Evolutionary conservation across 1,140 invertebrate genomes (phyloP).

Genomic region (Drosophila malerkotliana): DNA sequence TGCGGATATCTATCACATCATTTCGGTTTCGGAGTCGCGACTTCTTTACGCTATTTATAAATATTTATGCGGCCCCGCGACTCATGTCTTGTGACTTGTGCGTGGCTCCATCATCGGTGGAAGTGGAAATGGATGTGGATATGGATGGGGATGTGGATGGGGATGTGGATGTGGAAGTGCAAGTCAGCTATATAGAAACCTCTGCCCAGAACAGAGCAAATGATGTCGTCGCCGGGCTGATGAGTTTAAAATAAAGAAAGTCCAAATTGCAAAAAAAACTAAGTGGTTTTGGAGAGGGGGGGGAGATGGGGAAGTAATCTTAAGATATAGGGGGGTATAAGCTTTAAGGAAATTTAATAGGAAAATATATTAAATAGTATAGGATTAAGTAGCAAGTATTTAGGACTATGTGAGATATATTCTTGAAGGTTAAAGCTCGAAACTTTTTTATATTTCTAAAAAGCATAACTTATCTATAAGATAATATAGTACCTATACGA

Average conservation of each 20-base stretch:
- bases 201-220: slow-evolving; percentile 44
- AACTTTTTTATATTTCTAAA: too few species aligned
- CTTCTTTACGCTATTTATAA: slow-evolving; percentile 68
- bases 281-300: background rate
- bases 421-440: too few species aligned
- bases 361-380: background rate
- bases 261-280: slow-evolving; percentile 56
- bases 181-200: background rate
- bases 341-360: background rate
- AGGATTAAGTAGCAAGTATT: too few species aligned
- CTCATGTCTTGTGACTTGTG: slow-evolving; percentile 1
- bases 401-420: too few species aligned
- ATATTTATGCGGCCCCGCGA: slow-evolving; percentile 65
- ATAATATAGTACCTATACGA: too few species aligned
- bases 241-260: slow-evolving; percentile 77
- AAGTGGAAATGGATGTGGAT: background rate
- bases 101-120: slow-evolving; percentile 17
- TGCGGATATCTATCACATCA: slow-evolving; percentile 56
- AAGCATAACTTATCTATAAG: too few species aligned
- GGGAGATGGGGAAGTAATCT: too few species aligned
- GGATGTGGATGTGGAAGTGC: slow-evolving; percentile 5
- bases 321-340: background rate
- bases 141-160: slow-evolving; percentile 1
- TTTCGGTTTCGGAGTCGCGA: slow-evolving; percentile 43
- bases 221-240: slow-evolving; percentile 75